These are phyloP conservation scores for Ceratosolen fusciceps DNA, from an alignment of 1,140 invertebrate species.

Conservation along the genomic window DNA sequence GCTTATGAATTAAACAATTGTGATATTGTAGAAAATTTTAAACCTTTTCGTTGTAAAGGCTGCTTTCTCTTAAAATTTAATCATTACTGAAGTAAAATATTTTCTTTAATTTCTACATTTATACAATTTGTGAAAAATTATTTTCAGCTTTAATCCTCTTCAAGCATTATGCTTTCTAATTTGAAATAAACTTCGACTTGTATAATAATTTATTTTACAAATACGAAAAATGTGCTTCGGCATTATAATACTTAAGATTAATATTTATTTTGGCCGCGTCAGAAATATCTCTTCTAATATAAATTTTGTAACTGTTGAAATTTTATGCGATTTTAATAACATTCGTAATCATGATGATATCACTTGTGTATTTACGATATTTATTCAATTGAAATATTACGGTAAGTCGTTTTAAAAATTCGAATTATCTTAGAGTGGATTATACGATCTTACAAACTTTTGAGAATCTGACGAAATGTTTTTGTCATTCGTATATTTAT, in stretches of 20 bases:
- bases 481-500: neutral
- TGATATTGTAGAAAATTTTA: neutral
- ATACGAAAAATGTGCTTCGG: too few relatives aligned
- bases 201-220: neutral
- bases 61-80: slow-evolving; percentile 3
- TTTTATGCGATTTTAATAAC: neutral
- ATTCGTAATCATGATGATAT: neutral
- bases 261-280: neutral
- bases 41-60: slow-evolving; percentile 7
- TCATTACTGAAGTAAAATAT: neutral
- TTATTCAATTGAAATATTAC: neutral
- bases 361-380: neutral
- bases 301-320: neutral
- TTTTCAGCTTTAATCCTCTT: neutral
- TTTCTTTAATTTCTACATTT: neutral
- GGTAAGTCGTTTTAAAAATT: neutral
- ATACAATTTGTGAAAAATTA: neutral
- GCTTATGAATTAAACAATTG: slow-evolving; percentile 29
- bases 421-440: neutral
- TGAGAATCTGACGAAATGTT: neutral
- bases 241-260: too few relatives aligned
- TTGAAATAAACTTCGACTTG: neutral
- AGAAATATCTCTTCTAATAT: neutral
- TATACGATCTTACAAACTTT: neutral
- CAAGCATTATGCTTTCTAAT: too few relatives aligned